Evolutionary conservation across 2,888 invertebrate genomes (phyloP).

Genomic region (Lysandra coridon): DNA sequence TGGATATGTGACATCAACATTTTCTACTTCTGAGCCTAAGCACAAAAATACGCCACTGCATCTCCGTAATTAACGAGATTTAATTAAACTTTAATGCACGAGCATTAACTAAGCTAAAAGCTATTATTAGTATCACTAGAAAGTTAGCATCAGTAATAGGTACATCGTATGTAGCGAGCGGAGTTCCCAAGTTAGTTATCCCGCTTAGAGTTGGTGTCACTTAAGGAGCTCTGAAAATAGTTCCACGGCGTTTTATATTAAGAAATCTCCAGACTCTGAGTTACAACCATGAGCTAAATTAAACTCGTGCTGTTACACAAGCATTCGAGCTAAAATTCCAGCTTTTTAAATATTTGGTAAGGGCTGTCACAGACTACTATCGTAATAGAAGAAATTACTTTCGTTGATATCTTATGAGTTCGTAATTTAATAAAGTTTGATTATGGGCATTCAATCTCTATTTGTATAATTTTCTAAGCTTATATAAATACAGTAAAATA

Average conservation of each 20-base stretch:
- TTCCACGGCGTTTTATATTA: constrained; percentile 63
- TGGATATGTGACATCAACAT: too few relatives aligned
- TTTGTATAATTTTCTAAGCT: too few relatives aligned
- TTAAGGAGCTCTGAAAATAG: constrained; percentile 39
- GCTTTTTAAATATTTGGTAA: neutral
- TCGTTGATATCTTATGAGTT: too few relatives aligned
- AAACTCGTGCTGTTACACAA: neutral
- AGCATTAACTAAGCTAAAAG: constrained; percentile 12
- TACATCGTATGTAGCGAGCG: constrained; percentile 27
- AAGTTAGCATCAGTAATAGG: constrained; percentile 30
- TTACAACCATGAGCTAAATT: constrained; percentile 4
- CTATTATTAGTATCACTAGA: constrained; percentile 25
- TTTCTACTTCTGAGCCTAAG: neutral
- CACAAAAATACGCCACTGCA: neutral
- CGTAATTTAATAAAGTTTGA: too few relatives aligned
- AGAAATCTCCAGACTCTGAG: neutral
- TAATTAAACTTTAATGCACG: neutral
- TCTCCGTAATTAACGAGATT: neutral
- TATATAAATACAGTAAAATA: too few relatives aligned
- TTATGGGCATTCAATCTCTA: too few relatives aligned
- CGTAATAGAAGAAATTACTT: neutral
- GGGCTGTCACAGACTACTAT: neutral
- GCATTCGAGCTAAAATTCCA: neutral
- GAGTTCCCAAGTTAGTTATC: constrained; percentile 45
- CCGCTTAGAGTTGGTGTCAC: constrained; percentile 53